Evolutionary conservation across 2,888 invertebrate genomes (phyloP), one percentile per base, ranked within the genome.

Genomic region (Anagyrus pseudococci): DNA sequence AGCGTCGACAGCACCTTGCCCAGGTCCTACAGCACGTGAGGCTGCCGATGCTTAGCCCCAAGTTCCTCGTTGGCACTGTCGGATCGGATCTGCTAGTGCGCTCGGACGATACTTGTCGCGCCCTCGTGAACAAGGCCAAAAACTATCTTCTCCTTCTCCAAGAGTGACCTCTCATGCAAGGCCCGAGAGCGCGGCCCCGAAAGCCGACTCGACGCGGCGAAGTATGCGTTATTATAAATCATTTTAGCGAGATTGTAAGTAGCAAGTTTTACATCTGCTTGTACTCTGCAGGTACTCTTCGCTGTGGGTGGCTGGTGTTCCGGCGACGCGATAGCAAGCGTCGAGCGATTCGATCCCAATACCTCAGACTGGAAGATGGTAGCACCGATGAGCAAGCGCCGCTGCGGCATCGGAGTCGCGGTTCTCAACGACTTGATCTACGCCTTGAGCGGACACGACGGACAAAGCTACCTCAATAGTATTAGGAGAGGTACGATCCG

Each of bases 241-340:
- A n/a, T n/a, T n/a, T n/a, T n/a, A n/a, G n/a, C n/a, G n/a, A n/a
- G n/a, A n/a, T n/a, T n/a, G n/a, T n/a, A n/a, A n/a, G n/a, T n/a
- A n/a, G n/a, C n/a, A n/a, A n/a, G n/a, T n/a, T n/a, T n/a, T n/a
- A n/a, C n/a, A n/a, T n/a, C n/a, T n/a, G n/a, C n/a, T n/a, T n/a
- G n/a, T n/a, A n/a, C n/a, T n/a, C n/a, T n/a, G 3, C 44, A 66
- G 66, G 66, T 98, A 15, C 83, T 99, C 23, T 99, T 97, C 85
- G 98, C 98, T 49, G 98, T 99, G 62, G 98, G 99, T 58, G 98
- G 99, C 4, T 99, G 98, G 99, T 99, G 98, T 80, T 96, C 95
- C 63, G 98, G 98, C 58, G 98, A 99, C 84, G 98, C 98, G 6
- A 98, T 99, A 71, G 96, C 98, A 4, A 96, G 95, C 17, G 98